Base-by-base conservation (phyloP, 2,888 invertebrate genomes). In the Eristalis intricaria region DNA sequence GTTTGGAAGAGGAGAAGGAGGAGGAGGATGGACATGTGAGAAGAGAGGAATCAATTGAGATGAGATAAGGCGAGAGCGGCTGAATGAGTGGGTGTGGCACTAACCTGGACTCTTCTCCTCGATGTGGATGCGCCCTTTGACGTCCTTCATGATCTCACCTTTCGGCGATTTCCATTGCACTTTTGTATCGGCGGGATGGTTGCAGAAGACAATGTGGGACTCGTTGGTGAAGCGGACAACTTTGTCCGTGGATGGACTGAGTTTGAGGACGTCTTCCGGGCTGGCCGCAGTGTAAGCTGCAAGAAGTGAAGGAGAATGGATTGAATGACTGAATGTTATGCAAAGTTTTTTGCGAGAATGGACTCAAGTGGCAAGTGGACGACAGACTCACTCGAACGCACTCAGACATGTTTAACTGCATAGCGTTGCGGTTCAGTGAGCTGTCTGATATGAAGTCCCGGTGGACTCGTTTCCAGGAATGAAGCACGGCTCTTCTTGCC, bases 211-310 rank as follows among this genome's bases (percentile, higher is more conserved):
- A 85, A 94, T 93, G 89, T 93, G 92, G 29, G 93, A 93, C 83
- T 93, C 93, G 89, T 93, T 93, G 86, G 93, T 93, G 84, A 92
- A 93, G 61, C 92, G 93, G 40, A 93, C 93, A 64, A 93, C 91
- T 81, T 92, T 92, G 26, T 90, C 89, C 76, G 91, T 91, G 85
- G 90, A 90, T 75, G 93, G 93, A 84, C 91, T 92, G 29, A 93
- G 90, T 60, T 90, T 90, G 40, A 93, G 90, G 76, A 90, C 89
- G 80, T 92, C 92, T 79, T 90, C 90, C 81, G 91, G 91, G 89
- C 89, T 92, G 88, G 90, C 92, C 89, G 89, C 85, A 80, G 89
- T 91, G 79, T 89, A 89, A 80, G 89, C 93, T 93, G 90, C 10
- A 89, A 79, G 50, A 19, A n/a, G 4, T 22, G 19, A 50, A 2